Conservation (phyloP, 1,140 invertebrate genomes). For the Lysiphlebus fabarum region DNA sequence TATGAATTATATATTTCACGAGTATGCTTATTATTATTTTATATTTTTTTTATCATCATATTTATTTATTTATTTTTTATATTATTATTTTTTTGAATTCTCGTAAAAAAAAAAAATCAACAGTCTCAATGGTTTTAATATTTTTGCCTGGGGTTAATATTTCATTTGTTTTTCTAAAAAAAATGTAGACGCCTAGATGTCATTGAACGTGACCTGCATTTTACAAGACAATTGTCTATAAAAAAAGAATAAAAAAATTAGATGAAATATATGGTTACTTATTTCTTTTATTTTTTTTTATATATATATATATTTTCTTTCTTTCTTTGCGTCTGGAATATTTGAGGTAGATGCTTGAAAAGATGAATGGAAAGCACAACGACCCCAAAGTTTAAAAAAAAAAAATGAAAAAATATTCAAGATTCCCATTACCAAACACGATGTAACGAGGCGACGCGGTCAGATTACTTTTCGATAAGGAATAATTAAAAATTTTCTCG, state of each 20-base stretch:
- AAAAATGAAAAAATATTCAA: constrained; percentile 1
- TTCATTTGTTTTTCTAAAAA: background rate
- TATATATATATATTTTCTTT: background rate
- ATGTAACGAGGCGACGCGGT: constrained; percentile 26
- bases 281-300: background rate
- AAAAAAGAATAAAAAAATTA: background rate
- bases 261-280: too few relatives aligned
- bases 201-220: constrained; percentile 13
- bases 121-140: constrained; percentile 39
- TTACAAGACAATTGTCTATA: constrained; percentile 3
- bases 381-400: too few relatives aligned
- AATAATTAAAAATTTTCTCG: constrained; percentile 59
- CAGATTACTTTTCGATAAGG: constrained; percentile 57
- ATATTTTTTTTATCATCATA: constrained; percentile 3
- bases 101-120: constrained; percentile 24
- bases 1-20: constrained; percentile 49
- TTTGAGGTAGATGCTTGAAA: constrained; percentile 3
- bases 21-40: constrained; percentile 30
- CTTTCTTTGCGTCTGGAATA: background rate
- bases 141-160: constrained; percentile 23
- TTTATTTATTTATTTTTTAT: too few relatives aligned
- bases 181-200: constrained; percentile 6
- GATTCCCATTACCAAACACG: constrained; percentile 4
- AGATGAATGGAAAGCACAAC: constrained; percentile 21
- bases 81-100: background rate